phyloP scores from a whole-genome alignment of 2,113 vertebrate genomes.

The Callospermophilus lateralis region DNA sequence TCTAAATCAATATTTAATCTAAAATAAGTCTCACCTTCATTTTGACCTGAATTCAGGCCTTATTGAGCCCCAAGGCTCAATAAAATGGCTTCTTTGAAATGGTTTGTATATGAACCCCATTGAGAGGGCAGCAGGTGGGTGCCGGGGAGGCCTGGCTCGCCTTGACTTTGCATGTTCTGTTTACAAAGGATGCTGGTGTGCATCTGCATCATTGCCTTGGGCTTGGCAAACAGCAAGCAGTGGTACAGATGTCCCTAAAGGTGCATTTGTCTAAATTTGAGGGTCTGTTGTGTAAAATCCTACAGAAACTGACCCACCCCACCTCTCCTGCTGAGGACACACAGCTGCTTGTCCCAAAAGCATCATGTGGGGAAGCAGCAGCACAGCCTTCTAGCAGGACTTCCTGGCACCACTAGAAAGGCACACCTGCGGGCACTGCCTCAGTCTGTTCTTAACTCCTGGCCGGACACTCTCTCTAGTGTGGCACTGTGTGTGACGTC shows the following conservation, averaged over 20 bases:
- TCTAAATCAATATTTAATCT: slow-evolving; percentile 62
- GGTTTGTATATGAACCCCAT: background rate
- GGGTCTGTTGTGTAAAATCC: slow-evolving; percentile 36
- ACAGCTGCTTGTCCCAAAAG: slow-evolving; percentile 52
- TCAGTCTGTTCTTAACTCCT: slow-evolving; percentile 77
- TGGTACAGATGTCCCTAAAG: slow-evolving; percentile 43
- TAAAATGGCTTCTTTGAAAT: background rate
- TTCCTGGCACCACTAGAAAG: slow-evolving; percentile 71
- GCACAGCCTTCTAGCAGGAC: slow-evolving; percentile 66
- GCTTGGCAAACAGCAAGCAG: background rate
- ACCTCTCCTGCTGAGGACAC: slow-evolving; percentile 63
- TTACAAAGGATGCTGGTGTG: accelerated
- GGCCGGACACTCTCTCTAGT: background rate
- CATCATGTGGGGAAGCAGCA: slow-evolving; percentile 45
- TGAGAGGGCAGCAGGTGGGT: background rate
- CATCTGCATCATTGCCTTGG: background rate
- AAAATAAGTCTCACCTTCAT: background rate
- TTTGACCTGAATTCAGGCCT: slow-evolving; percentile 52
- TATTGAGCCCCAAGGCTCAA: slow-evolving; percentile 4
- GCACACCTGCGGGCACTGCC: slow-evolving; percentile 1
- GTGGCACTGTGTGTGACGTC: accelerated
- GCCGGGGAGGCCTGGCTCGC: accelerated
- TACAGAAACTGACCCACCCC: slow-evolving; percentile 38
- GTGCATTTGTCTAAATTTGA: background rate
- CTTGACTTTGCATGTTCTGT: accelerated